A percentile compares a stretch with the other conserved stretches of the same genome.
Conservation (phyloP, 1,140 invertebrate species). For the Hestina assimilis region DNA sequence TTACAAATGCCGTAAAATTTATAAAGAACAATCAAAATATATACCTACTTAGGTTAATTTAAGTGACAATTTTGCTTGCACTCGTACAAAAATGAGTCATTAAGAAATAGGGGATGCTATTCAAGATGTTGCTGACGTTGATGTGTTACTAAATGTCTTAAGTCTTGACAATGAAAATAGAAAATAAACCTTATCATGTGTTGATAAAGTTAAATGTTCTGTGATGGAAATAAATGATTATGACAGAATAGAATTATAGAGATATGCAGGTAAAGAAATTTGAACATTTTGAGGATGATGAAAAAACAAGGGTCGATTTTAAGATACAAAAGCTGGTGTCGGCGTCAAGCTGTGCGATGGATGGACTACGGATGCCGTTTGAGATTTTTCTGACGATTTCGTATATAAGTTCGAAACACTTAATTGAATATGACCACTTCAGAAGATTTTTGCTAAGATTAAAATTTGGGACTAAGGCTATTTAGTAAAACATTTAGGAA, state of each 20-base stretch:
- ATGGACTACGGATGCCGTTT: conserved; percentile 70
- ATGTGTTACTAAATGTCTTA: conserved; percentile 34
- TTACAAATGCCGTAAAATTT: conserved; percentile 29
- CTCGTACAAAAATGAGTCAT: conserved; percentile 55
- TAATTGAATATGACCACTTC: conserved; percentile 71
- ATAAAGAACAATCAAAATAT: conserved; percentile 31
- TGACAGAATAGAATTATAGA: conserved; percentile 16
- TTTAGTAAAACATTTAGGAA: too few species aligned
- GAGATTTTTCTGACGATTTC: conserved; percentile 65
- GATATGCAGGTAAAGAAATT: conserved; percentile 75
- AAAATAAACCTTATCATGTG: conserved; percentile 21
- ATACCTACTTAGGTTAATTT: background rate
- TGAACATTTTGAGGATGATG: conserved; percentile 71
- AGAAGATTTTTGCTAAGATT: conserved; percentile 37
- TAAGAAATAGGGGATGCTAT: conserved; percentile 65
- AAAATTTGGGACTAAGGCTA: too few species aligned
- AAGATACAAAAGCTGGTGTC: conserved; percentile 69
- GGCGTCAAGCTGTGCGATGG: conserved; percentile 70
- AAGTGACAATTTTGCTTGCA: conserved; percentile 35
- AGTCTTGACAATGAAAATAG: conserved; percentile 4
- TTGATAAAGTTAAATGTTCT: conserved; percentile 32
- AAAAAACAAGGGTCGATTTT: conserved; percentile 74
- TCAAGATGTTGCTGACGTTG: conserved; percentile 65
- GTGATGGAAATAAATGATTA: conserved; percentile 11
- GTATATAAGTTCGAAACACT: conserved; percentile 56